These are phyloP conservation scores for Rhagologus leucostigma DNA, from an alignment of 2,113 vertebrate species.

Conservation along the genomic window DNA sequence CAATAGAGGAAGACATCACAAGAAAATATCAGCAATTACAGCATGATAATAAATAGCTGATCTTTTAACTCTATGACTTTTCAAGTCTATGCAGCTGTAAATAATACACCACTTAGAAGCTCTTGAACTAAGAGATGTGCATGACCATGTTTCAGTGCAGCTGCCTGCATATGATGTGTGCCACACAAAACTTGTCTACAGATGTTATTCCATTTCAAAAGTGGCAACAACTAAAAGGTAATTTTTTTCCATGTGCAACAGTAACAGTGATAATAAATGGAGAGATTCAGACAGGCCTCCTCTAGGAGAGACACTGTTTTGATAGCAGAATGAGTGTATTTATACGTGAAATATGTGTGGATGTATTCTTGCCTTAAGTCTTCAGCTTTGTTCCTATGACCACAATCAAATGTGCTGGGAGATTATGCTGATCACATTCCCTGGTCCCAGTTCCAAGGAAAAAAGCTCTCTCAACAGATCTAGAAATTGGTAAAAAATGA, in stretches of 20 bases:
- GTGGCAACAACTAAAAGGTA: background rate
- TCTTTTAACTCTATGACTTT: background rate
- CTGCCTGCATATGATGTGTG: background rate
- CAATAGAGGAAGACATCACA: background rate
- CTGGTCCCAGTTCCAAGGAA: background rate
- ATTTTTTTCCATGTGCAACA: background rate
- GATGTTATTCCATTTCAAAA: background rate
- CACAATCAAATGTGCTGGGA: background rate
- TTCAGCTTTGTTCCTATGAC: background rate
- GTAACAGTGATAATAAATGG: background rate
- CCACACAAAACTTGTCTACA: background rate
- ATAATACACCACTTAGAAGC: background rate
- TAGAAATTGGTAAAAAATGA: background rate
- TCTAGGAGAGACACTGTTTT: background rate
- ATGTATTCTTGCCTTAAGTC: background rate
- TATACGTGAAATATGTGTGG: fast-evolving
- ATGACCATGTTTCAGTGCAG: background rate
- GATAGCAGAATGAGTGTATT: too few species aligned
- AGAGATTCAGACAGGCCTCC: background rate
- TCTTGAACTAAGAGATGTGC: background rate
- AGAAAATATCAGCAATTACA: background rate
- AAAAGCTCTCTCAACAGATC: background rate
- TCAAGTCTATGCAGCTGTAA: background rate
- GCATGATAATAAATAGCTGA: background rate
- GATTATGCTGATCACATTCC: background rate